Conservation (phyloP, 2,888 invertebrate species). For the Sipunculus nudus region DNA sequence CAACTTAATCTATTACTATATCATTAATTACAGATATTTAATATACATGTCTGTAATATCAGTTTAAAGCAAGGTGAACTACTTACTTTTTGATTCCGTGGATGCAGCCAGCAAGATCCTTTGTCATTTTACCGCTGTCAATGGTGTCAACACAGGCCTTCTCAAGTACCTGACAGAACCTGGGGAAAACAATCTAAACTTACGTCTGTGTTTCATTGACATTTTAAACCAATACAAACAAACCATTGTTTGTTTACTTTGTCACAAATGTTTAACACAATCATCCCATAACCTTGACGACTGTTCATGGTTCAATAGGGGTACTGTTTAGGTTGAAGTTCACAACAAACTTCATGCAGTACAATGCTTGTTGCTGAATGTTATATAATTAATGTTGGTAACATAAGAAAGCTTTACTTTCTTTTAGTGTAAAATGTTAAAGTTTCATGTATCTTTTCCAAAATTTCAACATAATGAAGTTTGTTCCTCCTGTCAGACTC, state of each 20-base stretch:
- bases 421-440: too few relatives aligned
- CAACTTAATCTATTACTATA: not conserved
- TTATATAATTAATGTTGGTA: too few relatives aligned
- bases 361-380: too few relatives aligned
- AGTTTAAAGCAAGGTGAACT: not conserved
- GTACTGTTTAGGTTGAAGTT: too few relatives aligned
- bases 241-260: not conserved
- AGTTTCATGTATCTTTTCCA: too few relatives aligned
- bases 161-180: constrained; percentile 79
- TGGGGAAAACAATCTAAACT: constrained; percentile 51
- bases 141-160: constrained; percentile 85
- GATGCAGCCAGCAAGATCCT: constrained; percentile 87
- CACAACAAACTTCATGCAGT: too few relatives aligned
- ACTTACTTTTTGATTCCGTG: constrained; percentile 78
- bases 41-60: not conserved
- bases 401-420: too few relatives aligned
- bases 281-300: too few relatives aligned
- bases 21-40: not conserved
- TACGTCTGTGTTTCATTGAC: too few relatives aligned
- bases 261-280: too few relatives aligned
- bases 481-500: too few relatives aligned
- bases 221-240: not conserved
- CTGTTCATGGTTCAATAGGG: not conserved
- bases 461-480: too few relatives aligned
- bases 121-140: constrained; percentile 85